phyloP scores from a whole-genome alignment of 2,797 vertebrate genomes.

The Phoebastria nigripes region DNA sequence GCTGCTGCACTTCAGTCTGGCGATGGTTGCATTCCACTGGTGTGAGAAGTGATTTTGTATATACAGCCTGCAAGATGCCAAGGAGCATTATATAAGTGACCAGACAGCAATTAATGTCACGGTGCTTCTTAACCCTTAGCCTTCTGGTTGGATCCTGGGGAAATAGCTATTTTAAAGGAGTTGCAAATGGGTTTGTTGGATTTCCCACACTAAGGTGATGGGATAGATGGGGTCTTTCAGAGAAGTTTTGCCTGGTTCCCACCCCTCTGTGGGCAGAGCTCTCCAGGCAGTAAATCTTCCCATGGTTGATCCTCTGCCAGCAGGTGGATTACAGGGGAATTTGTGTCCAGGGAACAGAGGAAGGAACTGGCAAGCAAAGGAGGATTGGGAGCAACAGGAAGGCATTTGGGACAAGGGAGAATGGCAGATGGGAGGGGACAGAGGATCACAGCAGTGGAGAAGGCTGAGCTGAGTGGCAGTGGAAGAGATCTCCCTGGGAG shows the following conservation, averaged over 20 bases:
- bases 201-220: not conserved
- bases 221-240: not conserved
- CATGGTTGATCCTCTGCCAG: not conserved
- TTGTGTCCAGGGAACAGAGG: not conserved
- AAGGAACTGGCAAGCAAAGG: not conserved
- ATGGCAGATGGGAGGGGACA: not conserved
- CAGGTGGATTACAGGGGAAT: not conserved
- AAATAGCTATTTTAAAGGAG: not conserved
- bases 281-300: not conserved
- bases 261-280: not conserved
- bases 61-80: not conserved
- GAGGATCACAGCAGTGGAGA: not conserved
- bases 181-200: not conserved
- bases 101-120: not conserved
- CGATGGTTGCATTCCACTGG: not conserved
- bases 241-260: not conserved
- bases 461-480: not conserved
- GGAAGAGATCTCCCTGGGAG: not conserved
- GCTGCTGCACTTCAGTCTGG: not conserved
- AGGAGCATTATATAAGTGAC: not conserved
- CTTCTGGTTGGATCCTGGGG: not conserved
- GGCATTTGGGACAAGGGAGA: not conserved
- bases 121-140: not conserved
- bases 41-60: constrained; percentile 14
- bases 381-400: not conserved